Evolutionary conservation across 1,140 invertebrate species (phyloP).

Genomic region (Drosophila willistoni): DNA sequence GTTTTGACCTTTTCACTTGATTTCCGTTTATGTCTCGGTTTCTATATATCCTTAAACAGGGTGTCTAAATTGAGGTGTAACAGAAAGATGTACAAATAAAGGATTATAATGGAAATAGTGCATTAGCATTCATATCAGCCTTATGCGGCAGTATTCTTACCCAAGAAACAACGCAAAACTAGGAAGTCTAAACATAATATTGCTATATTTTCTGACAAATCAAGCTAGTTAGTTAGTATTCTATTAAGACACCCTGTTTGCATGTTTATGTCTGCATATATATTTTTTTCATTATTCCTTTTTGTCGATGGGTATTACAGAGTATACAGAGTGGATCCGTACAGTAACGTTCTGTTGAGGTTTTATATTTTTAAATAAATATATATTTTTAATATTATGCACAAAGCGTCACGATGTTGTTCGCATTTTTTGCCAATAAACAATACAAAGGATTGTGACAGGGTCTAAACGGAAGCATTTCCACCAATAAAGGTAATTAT

Average conservation of each 20-base stretch:
- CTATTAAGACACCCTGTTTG: not conserved
- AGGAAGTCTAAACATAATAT: too few species aligned
- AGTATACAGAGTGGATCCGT: conserved; percentile 26
- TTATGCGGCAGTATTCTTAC: too few species aligned
- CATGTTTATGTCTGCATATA: conserved; percentile 19
- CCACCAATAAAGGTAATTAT: conserved; percentile 5
- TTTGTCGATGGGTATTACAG: conserved; percentile 32
- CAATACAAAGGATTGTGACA: conserved; percentile 28
- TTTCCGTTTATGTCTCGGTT: conserved; percentile 69
- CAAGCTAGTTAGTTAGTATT: too few species aligned
- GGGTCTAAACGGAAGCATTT: conserved; percentile 36
- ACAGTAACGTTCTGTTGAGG: conserved; percentile 10
- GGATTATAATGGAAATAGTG: too few species aligned
- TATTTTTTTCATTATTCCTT: conserved; percentile 25
- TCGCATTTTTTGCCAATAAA: conserved; percentile 58
- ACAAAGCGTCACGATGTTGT: conserved; percentile 35
- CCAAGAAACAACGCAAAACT: too few species aligned
- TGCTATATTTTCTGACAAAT: too few species aligned
- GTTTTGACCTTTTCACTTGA: conserved; percentile 74
- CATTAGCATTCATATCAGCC: too few species aligned
- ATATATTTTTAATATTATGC: conserved; percentile 65
- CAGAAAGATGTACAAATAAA: not conserved
- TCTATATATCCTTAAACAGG: conserved; percentile 12
- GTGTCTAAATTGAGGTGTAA: not conserved
- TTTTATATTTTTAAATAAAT: conserved; percentile 40